Conservation (phyloP, 2,888 invertebrate species). For the Drosophila koepferae region DNA sequence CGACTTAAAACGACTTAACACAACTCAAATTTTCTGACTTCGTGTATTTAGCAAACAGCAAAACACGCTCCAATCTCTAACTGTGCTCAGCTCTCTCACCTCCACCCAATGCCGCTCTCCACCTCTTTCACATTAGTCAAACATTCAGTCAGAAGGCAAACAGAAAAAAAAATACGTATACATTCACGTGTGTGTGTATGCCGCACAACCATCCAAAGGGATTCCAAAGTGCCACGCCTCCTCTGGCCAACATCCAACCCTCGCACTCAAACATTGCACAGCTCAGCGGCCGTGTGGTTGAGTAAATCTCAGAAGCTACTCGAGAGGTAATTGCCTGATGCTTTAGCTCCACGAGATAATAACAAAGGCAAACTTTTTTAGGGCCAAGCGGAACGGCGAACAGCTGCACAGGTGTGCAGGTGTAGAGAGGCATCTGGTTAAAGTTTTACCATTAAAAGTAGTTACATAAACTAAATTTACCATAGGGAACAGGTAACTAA, state of each 20-base stretch:
- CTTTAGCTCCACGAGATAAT: slow-evolving; percentile 72
- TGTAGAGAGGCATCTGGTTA: slow-evolving; percentile 30
- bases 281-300: slow-evolving; percentile 20
- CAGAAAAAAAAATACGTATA: slow-evolving; percentile 1
- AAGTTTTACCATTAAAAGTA: slow-evolving; percentile 80
- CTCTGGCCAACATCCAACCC: background rate
- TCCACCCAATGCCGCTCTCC: too few species aligned
- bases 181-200: slow-evolving; percentile 36
- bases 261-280: background rate
- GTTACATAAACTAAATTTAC: slow-evolving; percentile 79
- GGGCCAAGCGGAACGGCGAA: slow-evolving; percentile 5
- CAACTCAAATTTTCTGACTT: background rate
- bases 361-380: slow-evolving; percentile 74
- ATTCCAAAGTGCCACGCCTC: background rate
- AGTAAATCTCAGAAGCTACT: slow-evolving; percentile 73
- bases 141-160: slow-evolving; percentile 37
- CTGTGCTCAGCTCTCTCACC: background rate
- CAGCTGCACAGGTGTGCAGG: background rate
- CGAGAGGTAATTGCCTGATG: slow-evolving; percentile 77
- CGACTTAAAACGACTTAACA: background rate
- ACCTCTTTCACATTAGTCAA: slow-evolving; percentile 20
- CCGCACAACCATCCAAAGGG: slow-evolving; percentile 8
- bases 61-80: slow-evolving; percentile 16
- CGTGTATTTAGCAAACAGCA: slow-evolving; percentile 9
- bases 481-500: slow-evolving; percentile 56